These are phyloP conservation scores for Drosophila anomelani DNA, from an alignment of 2,888 invertebrate genomes.

Conservation along the genomic window DNA sequence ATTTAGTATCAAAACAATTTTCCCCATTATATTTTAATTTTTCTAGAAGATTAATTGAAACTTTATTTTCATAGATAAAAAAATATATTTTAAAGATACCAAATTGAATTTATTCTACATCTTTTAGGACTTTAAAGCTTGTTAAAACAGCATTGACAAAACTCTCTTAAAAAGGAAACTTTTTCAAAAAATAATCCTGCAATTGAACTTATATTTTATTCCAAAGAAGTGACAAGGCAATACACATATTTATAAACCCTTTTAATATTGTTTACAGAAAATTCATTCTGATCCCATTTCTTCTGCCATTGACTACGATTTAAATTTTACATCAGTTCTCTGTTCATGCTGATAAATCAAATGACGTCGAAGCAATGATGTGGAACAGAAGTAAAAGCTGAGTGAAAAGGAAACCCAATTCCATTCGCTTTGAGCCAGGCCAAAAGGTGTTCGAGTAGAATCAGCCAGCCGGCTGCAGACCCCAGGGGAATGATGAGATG, in stretches of 20 bases:
- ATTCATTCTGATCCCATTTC: not conserved
- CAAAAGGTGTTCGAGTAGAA: conserved; percentile 57
- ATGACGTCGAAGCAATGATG: conserved; percentile 40
- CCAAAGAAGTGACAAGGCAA: not conserved
- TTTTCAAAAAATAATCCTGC: too few species aligned
- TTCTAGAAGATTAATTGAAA: not conserved
- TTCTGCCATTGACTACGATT: conserved; percentile 4
- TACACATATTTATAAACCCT: not conserved
- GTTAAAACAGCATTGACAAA: not conserved
- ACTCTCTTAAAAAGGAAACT: not conserved
- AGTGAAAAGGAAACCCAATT: conserved; percentile 56
- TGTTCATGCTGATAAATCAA: conserved; percentile 32
- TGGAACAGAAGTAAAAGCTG: conserved; percentile 22
- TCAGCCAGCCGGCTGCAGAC: conserved; percentile 15
- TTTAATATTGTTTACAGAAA: not conserved
- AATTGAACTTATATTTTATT: not conserved
- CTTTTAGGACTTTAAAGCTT: not conserved
- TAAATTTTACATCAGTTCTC: conserved; percentile 15
- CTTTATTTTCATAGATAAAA: not conserved
- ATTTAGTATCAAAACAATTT: not conserved
- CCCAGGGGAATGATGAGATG: conserved; percentile 6
- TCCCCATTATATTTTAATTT: not conserved
- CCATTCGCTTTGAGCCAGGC: conserved; percentile 44
- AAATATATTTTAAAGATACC: not conserved
- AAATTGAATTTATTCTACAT: not conserved